Percentiles rank a stretch among this genome's conserved stretches.
Conservation (phyloP, 2,888 invertebrate species). For the Vanessa cardui region DNA sequence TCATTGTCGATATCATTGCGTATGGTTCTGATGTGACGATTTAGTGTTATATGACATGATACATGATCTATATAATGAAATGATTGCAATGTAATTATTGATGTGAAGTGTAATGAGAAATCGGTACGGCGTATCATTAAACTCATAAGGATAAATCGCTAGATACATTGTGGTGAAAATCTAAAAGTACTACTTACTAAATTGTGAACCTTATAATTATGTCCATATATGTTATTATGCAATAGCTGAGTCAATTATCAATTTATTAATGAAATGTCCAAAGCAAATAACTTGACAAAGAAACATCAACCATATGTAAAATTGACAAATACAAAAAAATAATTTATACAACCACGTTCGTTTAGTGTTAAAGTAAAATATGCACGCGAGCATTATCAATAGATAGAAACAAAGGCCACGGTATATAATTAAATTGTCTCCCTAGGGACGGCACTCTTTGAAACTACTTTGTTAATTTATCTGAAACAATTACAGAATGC, state of each 20-base stretch:
- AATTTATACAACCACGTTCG: conserved; percentile 17
- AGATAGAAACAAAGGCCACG: conserved; percentile 63
- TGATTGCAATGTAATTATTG: conserved; percentile 11
- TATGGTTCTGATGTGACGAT: conserved; percentile 52
- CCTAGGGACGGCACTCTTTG: conserved; percentile 70
- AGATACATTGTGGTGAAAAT: neutral
- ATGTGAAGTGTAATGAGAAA: conserved; percentile 14
- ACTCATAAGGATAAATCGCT: neutral
- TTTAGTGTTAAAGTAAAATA: conserved; percentile 45
- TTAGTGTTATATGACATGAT: conserved; percentile 12
- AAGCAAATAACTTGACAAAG: no score
- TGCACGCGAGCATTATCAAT: conserved; percentile 57
- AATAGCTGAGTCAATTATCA: no score
- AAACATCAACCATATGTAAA: neutral
- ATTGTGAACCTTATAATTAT: no score
- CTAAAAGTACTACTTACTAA: no score
- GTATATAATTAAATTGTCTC: conserved; percentile 69
- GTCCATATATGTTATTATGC: no score
- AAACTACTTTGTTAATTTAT: conserved; percentile 80
- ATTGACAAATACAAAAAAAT: neutral
- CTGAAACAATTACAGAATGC: conserved; percentile 77
- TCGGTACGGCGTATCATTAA: neutral
- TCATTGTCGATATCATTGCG: conserved; percentile 57
- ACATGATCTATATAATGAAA: conserved; percentile 14
- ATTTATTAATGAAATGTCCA: no score